Percentiles rank a stretch among this genome's conserved stretches.
Evolutionary conservation across 30 jellyfish, hydroid and myxozoan genomes (phyloP).

Genomic region (Aurelia coerulea): DNA sequence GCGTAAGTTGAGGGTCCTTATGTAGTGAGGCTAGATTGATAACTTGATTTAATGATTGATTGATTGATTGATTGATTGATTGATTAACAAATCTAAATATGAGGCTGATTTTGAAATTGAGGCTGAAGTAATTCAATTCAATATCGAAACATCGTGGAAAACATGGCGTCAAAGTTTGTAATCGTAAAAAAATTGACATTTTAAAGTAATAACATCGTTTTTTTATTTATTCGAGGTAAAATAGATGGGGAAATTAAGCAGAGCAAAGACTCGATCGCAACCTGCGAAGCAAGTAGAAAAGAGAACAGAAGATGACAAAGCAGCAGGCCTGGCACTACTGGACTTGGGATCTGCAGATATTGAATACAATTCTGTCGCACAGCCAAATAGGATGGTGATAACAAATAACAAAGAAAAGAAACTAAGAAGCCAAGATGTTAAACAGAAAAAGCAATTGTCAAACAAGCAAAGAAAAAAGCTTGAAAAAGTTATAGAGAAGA

Average conservation of each 20-base stretch:
- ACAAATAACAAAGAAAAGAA: background rate
- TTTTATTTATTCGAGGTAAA: too few relatives aligned
- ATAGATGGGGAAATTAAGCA: slow-evolving; percentile 43
- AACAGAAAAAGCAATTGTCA: slow-evolving; percentile 40
- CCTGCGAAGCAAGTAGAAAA: background rate
- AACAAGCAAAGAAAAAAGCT: slow-evolving; percentile 75
- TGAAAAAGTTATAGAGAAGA: slow-evolving; percentile 72
- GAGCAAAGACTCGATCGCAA: slow-evolving; percentile 36
- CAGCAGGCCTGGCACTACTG: background rate
- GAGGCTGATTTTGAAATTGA: too few relatives aligned
- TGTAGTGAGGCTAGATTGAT: too few relatives aligned
- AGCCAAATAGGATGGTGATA: slow-evolving; percentile 26
- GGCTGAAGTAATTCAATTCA: too few relatives aligned
- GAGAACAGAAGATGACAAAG: background rate
- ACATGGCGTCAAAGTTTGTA: too few relatives aligned
- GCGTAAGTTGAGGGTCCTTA: too few relatives aligned
- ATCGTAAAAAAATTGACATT: too few relatives aligned
- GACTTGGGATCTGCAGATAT: background rate
- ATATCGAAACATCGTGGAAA: too few relatives aligned
- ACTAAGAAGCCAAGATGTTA: background rate
- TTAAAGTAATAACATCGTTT: too few relatives aligned
- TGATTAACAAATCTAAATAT: too few relatives aligned
- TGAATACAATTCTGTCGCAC: slow-evolving; percentile 20
- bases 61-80: too few relatives aligned
- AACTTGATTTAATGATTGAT: too few relatives aligned